phyloP scores from a whole-genome alignment of 2,113 vertebrate species.

The Neodontobutis hainanensis region DNA sequence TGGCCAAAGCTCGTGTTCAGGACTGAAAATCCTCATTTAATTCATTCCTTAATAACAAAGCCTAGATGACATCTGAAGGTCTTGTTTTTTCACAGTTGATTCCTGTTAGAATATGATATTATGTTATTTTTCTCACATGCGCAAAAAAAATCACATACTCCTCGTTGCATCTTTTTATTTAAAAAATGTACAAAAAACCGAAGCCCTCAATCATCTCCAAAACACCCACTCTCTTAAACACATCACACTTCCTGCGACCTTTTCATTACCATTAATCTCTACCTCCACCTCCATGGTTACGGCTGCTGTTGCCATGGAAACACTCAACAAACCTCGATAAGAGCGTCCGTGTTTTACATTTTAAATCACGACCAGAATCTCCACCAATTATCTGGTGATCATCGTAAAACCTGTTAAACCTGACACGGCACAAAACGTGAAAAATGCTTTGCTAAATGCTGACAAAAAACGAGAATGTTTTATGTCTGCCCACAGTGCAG shows the following conservation, averaged over 20 bases:
- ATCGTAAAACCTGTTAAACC: neutral
- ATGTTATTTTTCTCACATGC: no score
- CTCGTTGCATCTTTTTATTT: conserved; percentile 28
- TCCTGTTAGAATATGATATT: no score
- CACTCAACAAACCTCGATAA: conserved; percentile 53
- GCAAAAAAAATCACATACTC: no score
- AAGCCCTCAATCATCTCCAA: conserved; percentile 40
- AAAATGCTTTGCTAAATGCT: conserved; percentile 1
- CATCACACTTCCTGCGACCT: conserved; percentile 25
- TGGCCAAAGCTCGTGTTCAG: no score
- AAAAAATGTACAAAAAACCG: conserved; percentile 31
- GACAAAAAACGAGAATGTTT: conserved; percentile 22
- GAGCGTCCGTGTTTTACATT: conserved; percentile 50
- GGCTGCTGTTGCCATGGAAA: conserved; percentile 72
- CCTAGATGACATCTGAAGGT: no score
- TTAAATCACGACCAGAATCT: conserved; percentile 52
- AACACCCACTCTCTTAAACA: conserved; percentile 28
- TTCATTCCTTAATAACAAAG: no score
- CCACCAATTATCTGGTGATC: conserved; percentile 39
- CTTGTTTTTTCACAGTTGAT: no score
- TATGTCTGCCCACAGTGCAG: conserved; percentile 20
- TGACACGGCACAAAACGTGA: neutral
- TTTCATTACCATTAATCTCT: conserved; percentile 58
- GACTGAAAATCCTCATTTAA: no score
- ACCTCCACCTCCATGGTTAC: conserved; percentile 68